Evolutionary conservation across 2,113 vertebrate species (phyloP), one percentile per base, ranked within the genome.

Genomic region (Lophochroa leadbeateri): DNA sequence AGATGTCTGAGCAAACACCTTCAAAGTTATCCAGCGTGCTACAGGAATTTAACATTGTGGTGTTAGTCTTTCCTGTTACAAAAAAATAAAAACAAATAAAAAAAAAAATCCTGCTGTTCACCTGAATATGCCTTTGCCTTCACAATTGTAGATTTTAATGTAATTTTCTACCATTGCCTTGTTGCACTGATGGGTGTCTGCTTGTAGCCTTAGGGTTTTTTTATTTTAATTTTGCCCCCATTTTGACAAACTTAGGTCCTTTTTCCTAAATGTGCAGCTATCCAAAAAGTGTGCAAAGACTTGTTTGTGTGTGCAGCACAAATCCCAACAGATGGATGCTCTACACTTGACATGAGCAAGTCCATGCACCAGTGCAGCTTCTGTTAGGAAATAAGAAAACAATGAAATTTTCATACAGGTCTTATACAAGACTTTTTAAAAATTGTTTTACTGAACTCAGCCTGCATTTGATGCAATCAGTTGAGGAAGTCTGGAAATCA

Each of bases 311-410:
- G 1, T 70, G 27, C 21, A 60, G 23, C 17, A 39, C 6, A 37
- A 24, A 86, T 27, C 53, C 39, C 19, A 72, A 19, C 29, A 65
- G 53, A 57, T 52, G 44, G 15, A 4, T 17, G 9, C 18, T 82
- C 39, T 35, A 43, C 44, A 18, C 31, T 79, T 71, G 19, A 58
- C 5, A 24, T 47, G 18, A 80, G 24, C 21, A 49, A 35, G 33
- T 69, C 25, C 11, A 3, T 43, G 5, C 24, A 77, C 12, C 0
- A 0, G 49, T 10, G 17, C 23, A 80, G 4, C 18, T 67, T 72
- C 49, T 89, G 28, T 57, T 83, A 63, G 24, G 63, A 61, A 61
- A 44, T 43, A 69, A 57, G 21, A 37, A 88, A 88, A n/a, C 8
- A 77, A 25, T 44, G 2, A 61, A 58, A 70, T 55, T 9, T 74